Percentiles rank a stretch among this genome's conserved stretches.
These are phyloP conservation scores for Magallana gigas DNA, from an alignment of 1,140 invertebrate genomes.

Conservation along the genomic window DNA sequence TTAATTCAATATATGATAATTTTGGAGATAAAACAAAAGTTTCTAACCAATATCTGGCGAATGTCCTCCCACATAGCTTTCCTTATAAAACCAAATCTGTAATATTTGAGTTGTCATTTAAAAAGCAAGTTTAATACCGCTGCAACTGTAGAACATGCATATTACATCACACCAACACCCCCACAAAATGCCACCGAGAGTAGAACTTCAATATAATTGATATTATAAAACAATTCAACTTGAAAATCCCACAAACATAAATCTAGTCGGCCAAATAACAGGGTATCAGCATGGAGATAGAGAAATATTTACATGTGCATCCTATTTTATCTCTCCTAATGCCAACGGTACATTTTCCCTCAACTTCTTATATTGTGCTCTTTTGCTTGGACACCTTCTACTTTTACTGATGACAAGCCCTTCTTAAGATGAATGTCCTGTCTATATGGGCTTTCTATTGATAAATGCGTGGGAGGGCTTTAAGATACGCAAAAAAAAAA, in stretches of 20 bases:
- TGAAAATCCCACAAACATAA: slow-evolving; percentile 9
- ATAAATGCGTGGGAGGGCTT: slow-evolving; percentile 9
- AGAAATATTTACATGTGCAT: not conserved
- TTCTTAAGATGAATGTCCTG: slow-evolving; percentile 14
- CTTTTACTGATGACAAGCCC: not conserved
- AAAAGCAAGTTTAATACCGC: not conserved
- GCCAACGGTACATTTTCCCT: too few relatives aligned
- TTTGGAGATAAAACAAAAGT: too few relatives aligned
- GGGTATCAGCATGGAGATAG: not conserved
- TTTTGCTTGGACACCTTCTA: not conserved
- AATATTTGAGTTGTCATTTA: slow-evolving; percentile 15
- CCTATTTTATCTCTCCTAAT: too few relatives aligned
- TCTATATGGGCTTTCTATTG: not conserved
- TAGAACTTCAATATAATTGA: not conserved
- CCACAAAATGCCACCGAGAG: slow-evolving; percentile 12
- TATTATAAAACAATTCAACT: slow-evolving; percentile 27
- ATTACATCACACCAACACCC: slow-evolving; percentile 23
- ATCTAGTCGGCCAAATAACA: not conserved
- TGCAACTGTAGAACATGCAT: not conserved
- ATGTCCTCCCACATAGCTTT: too few relatives aligned
- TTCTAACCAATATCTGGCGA: too few relatives aligned
- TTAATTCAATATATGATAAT: too few relatives aligned
- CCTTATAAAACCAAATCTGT: not conserved
- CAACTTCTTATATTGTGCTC: too few relatives aligned
- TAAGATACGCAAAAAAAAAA: not conserved